These are phyloP conservation scores for Wasmannia auropunctata DNA, from an alignment of 1,140 invertebrate species.

Conservation along the genomic window DNA sequence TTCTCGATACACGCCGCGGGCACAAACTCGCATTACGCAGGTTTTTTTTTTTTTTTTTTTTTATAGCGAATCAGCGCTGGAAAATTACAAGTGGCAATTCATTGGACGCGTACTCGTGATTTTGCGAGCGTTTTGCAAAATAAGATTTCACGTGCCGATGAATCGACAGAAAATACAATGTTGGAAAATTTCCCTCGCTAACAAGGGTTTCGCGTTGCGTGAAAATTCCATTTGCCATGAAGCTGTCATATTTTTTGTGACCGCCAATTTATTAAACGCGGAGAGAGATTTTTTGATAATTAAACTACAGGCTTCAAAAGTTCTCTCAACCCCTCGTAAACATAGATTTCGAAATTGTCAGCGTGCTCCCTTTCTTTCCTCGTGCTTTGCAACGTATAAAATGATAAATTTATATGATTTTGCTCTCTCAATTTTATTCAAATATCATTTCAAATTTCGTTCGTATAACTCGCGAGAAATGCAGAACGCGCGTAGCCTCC, in stretches of 20 bases:
- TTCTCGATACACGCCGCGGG: background rate
- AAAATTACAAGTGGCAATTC: constrained; percentile 50
- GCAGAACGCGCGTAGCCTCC: background rate
- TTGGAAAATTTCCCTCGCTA: background rate
- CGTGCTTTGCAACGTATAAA: background rate
- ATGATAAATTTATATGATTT: background rate
- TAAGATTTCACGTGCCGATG: constrained; percentile 11
- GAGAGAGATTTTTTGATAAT: background rate
- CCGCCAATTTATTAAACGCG: background rate
- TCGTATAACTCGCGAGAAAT: background rate
- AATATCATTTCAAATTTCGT: background rate
- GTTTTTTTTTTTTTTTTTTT: constrained; percentile 25
- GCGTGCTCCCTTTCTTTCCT: no score
- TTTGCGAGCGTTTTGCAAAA: constrained; percentile 9
- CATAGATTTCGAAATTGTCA: background rate
- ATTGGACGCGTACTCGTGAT: background rate
- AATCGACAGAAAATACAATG: constrained; percentile 17
- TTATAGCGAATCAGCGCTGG: constrained; percentile 17
- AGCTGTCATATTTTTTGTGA: background rate
- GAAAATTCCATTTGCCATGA: background rate
- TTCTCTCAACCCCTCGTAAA: background rate
- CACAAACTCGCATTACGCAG: constrained; percentile 15
- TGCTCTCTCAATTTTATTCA: background rate
- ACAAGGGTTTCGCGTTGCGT: background rate
- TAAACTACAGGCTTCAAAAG: background rate